Percentiles rank a stretch among this genome's conserved stretches.
phyloP scores from a whole-genome alignment of 1,140 invertebrate genomes.

The Hycleus cichorii region DNA sequence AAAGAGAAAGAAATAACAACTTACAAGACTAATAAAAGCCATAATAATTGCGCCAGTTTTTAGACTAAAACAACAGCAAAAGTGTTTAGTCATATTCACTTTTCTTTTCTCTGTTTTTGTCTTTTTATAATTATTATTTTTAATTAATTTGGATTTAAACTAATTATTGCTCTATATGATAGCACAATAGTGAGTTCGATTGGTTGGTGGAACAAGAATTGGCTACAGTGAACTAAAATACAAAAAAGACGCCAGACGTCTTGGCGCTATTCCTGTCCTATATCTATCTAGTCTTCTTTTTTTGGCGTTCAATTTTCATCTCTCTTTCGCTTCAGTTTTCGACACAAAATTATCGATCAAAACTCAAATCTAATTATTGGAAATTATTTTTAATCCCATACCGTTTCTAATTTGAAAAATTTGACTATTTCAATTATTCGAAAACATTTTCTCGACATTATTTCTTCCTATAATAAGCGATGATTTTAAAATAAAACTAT shows the following conservation, averaged over 20 bases:
- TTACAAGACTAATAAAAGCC: slow-evolving; percentile 17
- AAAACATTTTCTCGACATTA: too few species aligned
- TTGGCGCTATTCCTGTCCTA: slow-evolving; percentile 3
- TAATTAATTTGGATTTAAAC: too few species aligned
- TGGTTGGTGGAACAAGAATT: background rate
- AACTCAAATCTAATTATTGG: too few species aligned
- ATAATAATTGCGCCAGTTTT: slow-evolving; percentile 22
- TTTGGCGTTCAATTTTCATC: background rate
- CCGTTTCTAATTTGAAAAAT: too few species aligned
- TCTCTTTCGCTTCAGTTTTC: too few species aligned
- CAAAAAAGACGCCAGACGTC: slow-evolving; percentile 6
- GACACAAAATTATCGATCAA: too few species aligned
- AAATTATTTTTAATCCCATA: too few species aligned
- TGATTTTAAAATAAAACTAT: too few species aligned
- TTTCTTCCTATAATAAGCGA: too few species aligned
- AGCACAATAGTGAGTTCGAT: too few species aligned
- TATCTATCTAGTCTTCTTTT: background rate
- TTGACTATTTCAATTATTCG: too few species aligned
- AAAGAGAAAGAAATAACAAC: background rate
- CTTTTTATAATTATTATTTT: background rate
- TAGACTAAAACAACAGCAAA: slow-evolving; percentile 19
- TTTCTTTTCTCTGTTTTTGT: background rate
- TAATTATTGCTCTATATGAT: too few species aligned
- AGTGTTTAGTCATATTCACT: slow-evolving; percentile 13
- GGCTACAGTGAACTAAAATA: background rate